Evolutionary conservation across 2,888 invertebrate species (phyloP), one percentile per base, ranked within the genome.

Genomic region (Willowsia nigromaculata): DNA sequence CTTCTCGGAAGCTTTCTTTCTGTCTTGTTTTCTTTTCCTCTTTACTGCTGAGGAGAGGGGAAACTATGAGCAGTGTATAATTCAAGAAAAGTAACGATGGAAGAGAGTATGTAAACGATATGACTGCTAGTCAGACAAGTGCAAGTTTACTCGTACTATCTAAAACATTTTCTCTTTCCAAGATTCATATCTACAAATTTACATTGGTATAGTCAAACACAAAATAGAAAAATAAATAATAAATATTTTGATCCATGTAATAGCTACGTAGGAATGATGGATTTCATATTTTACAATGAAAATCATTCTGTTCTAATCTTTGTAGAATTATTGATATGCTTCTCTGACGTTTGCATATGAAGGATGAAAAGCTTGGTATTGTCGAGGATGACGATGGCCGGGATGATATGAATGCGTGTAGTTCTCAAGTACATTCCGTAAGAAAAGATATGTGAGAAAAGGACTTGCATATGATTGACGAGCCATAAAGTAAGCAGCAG

Each of bases 211-310:
- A 74, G 76, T 4, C 11, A 56, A 78, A 30, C 53, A 6, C 13
- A 1, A 56, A 47, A 68, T 27, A 50, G 40, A 74, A 80, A 84
- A 80, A 84, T 85, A 85, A 89, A 89, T 89, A 89, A 89, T 89
- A 85, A 85, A 89, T 89, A 80, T 89, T 89, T 85, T 89, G 81
- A 89, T 89, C 85, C 59, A 33, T 37, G 65, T 89, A 89, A 81
- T 59, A 89, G 80, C 71, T 40, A 56, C 50, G 53, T 56, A 37
- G 59, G 40, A 89, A 85, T 89, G 85, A 89, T 89, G 85, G 74
- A 85, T 85, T 85, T 82, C 56, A 30, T 50, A 65, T 65, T 78
- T 59, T 80, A 83, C 74, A 80, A 80, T 53, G 80, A 74, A 85
- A 33, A 80, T 68, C 53, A 25, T 85, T 81, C 81, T 25, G 30